phyloP scores from a whole-genome alignment of 2,888 invertebrate genomes.

The Saturnia japonica region DNA sequence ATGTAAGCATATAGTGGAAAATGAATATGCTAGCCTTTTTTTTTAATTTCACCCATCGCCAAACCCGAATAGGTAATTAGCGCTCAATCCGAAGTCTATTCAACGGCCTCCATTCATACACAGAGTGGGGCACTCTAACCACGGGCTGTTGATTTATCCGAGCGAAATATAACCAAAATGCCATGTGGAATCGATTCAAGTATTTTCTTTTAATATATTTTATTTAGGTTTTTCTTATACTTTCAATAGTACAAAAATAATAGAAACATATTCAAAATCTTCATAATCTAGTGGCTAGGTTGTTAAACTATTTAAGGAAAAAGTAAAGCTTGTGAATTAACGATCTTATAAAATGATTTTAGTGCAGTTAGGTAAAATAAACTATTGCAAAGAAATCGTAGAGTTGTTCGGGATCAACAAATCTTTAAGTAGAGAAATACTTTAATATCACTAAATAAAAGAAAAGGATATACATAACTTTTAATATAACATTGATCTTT shows the following conservation, averaged over 20 bases:
- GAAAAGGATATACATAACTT: too few relatives aligned
- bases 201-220: constrained; percentile 11
- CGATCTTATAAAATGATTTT: too few relatives aligned
- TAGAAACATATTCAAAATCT: background rate
- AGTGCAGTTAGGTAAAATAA: too few relatives aligned
- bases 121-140: constrained; percentile 55
- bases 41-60: constrained; percentile 78
- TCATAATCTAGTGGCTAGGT: background rate
- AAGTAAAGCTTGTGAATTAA: too few relatives aligned
- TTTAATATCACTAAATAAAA: too few relatives aligned
- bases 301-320: background rate
- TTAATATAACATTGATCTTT: too few relatives aligned
- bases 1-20: constrained; percentile 11
- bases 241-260: background rate
- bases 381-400: too few relatives aligned
- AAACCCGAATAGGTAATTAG: constrained; percentile 76
- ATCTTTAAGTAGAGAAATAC: too few relatives aligned
- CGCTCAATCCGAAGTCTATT: constrained; percentile 74
- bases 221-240: background rate
- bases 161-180: constrained; percentile 26
- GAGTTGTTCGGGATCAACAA: too few relatives aligned
- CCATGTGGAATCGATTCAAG: constrained; percentile 16
- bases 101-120: constrained; percentile 54
- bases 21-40: constrained; percentile 48
- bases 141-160: constrained; percentile 27